These are phyloP conservation scores for Platyura marginata DNA, from an alignment of 1,140 invertebrate genomes.

Conservation along the genomic window DNA sequence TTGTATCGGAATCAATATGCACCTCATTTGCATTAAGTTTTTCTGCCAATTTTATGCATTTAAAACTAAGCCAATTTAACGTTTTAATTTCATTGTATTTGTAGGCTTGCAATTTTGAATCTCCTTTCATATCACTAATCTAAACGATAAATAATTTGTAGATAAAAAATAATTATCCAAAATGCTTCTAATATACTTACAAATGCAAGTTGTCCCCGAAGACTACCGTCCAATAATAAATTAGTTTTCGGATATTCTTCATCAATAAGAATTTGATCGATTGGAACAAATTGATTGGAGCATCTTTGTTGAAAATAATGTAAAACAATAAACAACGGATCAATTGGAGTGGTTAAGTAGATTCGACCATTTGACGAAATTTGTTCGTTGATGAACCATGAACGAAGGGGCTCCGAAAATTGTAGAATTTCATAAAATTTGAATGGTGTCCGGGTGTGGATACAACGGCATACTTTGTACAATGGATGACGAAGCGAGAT, in stretches of 20 bases:
- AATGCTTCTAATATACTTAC: constrained; percentile 3
- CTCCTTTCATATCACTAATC: constrained; percentile 25
- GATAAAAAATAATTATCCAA: not conserved
- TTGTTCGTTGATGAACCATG: constrained; percentile 48
- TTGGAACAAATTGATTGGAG: constrained; percentile 35
- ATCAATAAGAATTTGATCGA: constrained; percentile 45
- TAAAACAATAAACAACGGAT: constrained; percentile 49
- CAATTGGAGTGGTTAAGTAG: constrained; percentile 46
- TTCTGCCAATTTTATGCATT: constrained; percentile 39
- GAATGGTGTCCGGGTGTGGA: no score
- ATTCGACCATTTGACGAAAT: constrained; percentile 58
- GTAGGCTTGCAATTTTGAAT: constrained; percentile 47
- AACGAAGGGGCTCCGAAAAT: constrained; percentile 42
- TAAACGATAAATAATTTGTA: not conserved
- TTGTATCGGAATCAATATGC: constrained; percentile 47
- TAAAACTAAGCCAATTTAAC: constrained; percentile 47
- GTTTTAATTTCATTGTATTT: constrained; percentile 63
- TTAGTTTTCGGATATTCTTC: constrained; percentile 6
- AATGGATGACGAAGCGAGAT: no score
- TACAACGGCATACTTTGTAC: no score
- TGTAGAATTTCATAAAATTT: constrained; percentile 42
- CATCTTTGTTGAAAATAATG: constrained; percentile 36
- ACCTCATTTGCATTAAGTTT: constrained; percentile 46
- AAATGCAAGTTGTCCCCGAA: constrained; percentile 5
- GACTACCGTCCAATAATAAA: constrained; percentile 11